Base-by-base conservation (phyloP, 2,113 vertebrate genomes). In the Sander vitreus region DNA sequence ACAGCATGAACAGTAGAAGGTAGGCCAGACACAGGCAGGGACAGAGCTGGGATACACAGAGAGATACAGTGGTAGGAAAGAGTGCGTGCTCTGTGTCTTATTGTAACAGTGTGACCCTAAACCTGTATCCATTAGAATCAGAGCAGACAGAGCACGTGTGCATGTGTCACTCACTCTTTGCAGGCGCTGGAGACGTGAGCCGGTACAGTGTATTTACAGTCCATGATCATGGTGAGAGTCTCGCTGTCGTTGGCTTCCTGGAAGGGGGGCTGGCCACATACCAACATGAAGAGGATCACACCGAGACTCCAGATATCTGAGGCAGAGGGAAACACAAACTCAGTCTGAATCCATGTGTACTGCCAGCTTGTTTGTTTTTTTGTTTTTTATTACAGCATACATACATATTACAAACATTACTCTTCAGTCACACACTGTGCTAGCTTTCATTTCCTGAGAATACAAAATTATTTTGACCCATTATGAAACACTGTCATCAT, bases 171-270 rank as follows among this genome's bases (percentile, higher is more conserved):
- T 97, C 94, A 99, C 98, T 99, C 97, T 95, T 97, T 97, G 93
- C 98, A 99, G 92, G 97, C 96, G 64, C 94, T 95, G 68, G 98
- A 99, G 81, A 99, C 97, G 0, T 96, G 98, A 67, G 95, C 85
- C 4, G 98, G 98, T 54, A 99, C 97, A 0, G 97, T 99, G 88
- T 99, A 99, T 93, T 97, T 99, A 95, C 98, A 99, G 91, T 99
- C 98, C 98, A 99, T 99, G 91, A 99, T 99, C 98, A 99, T 99
- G 51, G 98, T 99, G 92, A 99, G 93, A 0, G 98, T 99, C 93
- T 99, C 98, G 6, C 98, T 99, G 96, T 99, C 98, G 1, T 99
- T 99, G 78, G 98, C 98, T 93, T 99, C 98, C 92, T 99, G 98
- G 91, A 99, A 99, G 10, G 98, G 98, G 0, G 98, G 98, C 51